Conservation (phyloP, 2,888 invertebrate genomes). For the Theodoxus fluviatilis region DNA sequence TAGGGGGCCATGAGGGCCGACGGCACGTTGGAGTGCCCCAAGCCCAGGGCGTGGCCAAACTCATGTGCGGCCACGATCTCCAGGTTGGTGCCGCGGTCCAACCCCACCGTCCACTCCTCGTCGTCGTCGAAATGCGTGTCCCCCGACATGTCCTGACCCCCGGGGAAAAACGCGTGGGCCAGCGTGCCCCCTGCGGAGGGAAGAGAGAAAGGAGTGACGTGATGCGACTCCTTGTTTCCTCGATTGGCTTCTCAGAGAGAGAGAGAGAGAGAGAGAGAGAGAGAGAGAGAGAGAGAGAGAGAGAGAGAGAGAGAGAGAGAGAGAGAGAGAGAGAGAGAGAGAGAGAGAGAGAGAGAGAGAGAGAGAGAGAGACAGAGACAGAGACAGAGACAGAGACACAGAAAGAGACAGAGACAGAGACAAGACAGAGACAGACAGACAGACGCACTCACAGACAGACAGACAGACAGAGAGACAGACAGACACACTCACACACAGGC, state of each 20-base stretch:
- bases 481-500: too few relatives aligned
- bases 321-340: too few relatives aligned
- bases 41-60: slow-evolving; percentile 63
- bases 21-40: slow-evolving; percentile 58
- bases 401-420: too few relatives aligned
- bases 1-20: slow-evolving; percentile 63
- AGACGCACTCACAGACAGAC: too few relatives aligned
- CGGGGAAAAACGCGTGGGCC: slow-evolving; percentile 64
- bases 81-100: slow-evolving; percentile 46
- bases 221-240: neutral
- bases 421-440: too few relatives aligned
- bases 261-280: too few relatives aligned
- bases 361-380: too few relatives aligned
- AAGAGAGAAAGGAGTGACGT: neutral
- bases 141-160: slow-evolving; percentile 49
- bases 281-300: too few relatives aligned
- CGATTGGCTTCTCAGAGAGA: neutral
- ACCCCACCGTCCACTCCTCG: slow-evolving; percentile 58
- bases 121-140: slow-evolving; percentile 64
- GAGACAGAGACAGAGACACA: too few relatives aligned
- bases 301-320: too few relatives aligned
- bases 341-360: too few relatives aligned
- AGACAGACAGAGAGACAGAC: too few relatives aligned
- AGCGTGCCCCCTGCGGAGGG: slow-evolving; percentile 50
- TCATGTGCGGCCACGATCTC: slow-evolving; percentile 64